Evolutionary conservation across 2,113 vertebrate species (phyloP).

Genomic region (Probosciger aterrimus): DNA sequence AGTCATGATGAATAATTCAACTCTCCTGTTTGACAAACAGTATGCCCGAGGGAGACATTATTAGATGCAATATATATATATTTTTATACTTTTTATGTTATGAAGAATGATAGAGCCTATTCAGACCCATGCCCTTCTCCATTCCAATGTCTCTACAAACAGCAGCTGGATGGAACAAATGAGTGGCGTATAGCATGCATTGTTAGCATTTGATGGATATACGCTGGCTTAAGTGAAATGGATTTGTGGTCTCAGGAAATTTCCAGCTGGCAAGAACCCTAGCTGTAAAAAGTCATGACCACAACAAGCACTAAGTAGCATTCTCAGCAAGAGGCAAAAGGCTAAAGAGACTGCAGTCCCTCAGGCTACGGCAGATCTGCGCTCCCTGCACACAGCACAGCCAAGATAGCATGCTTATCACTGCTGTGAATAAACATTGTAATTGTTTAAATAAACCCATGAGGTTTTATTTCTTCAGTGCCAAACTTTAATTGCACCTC

Average conservation of each 20-base stretch:
- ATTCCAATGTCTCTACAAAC: neutral
- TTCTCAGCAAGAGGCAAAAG: neutral
- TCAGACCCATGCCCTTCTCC: neutral
- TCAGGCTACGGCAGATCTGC: neutral
- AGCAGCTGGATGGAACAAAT: neutral
- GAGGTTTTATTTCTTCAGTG: neutral
- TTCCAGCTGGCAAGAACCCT: neutral
- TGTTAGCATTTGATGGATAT: neutral
- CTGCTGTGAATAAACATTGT: neutral
- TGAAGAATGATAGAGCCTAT: neutral
- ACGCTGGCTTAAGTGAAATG: neutral
- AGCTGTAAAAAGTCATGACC: neutral
- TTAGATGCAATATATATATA: neutral
- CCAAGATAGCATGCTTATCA: neutral
- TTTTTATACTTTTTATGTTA: neutral
- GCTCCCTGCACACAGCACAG: neutral
- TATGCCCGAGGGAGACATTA: neutral
- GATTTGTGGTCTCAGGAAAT: neutral
- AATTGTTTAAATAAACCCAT: neutral
- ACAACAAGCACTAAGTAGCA: neutral
- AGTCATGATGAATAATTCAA: accelerated
- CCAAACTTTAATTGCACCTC: neutral
- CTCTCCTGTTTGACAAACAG: neutral
- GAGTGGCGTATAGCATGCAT: accelerated
- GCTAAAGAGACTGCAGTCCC: neutral